phyloP scores from a whole-genome alignment of 2,113 vertebrate species.

The Axis porcinus region DNA sequence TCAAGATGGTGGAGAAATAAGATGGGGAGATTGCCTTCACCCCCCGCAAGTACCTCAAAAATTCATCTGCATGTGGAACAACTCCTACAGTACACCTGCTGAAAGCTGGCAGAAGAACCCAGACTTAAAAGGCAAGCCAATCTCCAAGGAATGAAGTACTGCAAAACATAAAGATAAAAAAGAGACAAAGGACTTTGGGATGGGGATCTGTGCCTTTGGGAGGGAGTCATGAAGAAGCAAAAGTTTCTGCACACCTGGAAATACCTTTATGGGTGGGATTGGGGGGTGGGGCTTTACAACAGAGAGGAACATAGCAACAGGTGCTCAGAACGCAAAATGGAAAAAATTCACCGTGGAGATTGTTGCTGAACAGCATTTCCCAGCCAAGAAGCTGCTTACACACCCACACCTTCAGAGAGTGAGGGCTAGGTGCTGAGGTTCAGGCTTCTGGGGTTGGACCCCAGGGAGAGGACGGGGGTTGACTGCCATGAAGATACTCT shows the following conservation, averaged over 20 bases:
- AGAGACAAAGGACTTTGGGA: neutral
- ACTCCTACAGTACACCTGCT: neutral
- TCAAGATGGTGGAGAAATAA: neutral
- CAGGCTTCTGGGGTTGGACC: neutral
- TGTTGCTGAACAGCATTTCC: neutral
- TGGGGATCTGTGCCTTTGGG: neutral
- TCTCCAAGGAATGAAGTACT: neutral
- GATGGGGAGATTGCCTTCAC: neutral
- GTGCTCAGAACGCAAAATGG: neutral
- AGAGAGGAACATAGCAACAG: neutral
- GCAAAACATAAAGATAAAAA: neutral
- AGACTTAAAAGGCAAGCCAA: neutral
- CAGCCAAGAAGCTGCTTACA: neutral
- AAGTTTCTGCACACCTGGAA: neutral
- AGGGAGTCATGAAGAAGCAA: neutral
- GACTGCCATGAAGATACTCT: neutral
- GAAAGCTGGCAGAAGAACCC: neutral
- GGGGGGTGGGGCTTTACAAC: neutral
- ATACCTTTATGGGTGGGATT: neutral
- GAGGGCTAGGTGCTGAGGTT: neutral
- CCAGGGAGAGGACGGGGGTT: neutral
- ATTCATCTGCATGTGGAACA: neutral
- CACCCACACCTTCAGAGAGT: neutral
- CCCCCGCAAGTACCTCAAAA: neutral
- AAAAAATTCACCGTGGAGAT: neutral